Percentiles rank a stretch among this genome's conserved stretches.
Evolutionary conservation across 1,140 invertebrate species (phyloP).

Genomic region (Pachypsylla venusta): DNA sequence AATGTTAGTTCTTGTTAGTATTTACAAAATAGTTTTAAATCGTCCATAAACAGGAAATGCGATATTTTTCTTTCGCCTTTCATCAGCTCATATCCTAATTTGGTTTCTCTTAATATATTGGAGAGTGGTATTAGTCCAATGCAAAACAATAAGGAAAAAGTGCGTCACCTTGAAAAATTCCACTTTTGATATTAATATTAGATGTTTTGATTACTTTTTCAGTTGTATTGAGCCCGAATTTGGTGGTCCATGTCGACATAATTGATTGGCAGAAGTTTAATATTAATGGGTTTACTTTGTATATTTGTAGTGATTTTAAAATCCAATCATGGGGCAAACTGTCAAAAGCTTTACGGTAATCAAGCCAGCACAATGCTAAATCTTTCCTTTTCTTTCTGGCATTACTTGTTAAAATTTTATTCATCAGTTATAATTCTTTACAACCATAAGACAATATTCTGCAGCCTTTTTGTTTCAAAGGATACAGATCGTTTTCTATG

Average conservation of each 20-base stretch:
- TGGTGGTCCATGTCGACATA: neutral
- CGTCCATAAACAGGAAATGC: neutral
- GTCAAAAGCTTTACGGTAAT: conserved; percentile 21
- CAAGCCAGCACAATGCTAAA: conserved; percentile 17
- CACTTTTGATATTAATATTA: conserved; percentile 6
- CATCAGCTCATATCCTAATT: neutral
- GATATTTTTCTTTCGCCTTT: no score
- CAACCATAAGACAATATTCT: conserved; percentile 17
- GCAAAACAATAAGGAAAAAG: conserved; percentile 17
- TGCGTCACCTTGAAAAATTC: conserved; percentile 17
- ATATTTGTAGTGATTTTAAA: conserved; percentile 13
- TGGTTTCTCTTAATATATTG: neutral
- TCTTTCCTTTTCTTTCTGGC: conserved; percentile 15
- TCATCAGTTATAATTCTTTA: conserved; percentile 22
- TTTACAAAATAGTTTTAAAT: neutral
- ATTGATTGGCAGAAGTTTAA: neutral
- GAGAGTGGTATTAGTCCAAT: neutral
- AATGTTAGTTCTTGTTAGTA: no score
- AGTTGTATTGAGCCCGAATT: neutral
- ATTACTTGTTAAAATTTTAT: conserved; percentile 17
- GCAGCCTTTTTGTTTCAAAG: conserved; percentile 23
- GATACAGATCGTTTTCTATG: conserved; percentile 14
- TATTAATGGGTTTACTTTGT: conserved; percentile 14
- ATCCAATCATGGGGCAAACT: neutral
- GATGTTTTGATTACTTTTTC: neutral